Percentiles rank a stretch among this genome's conserved stretches.
These are phyloP conservation scores for Mallotus villosus DNA, from an alignment of 2,797 vertebrate species.

Conservation along the genomic window DNA sequence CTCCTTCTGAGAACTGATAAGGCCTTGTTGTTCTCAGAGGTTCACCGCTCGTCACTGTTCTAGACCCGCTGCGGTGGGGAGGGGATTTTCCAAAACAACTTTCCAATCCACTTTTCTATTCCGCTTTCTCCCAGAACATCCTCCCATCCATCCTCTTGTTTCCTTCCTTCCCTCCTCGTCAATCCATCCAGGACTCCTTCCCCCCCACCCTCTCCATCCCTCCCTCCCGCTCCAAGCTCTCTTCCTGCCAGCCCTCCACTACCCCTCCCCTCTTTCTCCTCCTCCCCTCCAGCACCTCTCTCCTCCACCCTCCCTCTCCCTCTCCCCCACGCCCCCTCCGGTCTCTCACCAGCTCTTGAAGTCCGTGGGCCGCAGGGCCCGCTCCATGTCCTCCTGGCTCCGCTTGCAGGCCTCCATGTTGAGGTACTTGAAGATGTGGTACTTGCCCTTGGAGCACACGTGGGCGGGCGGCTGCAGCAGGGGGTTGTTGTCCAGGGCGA, in stretches of 20 bases:
- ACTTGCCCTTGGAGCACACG: conserved; percentile 88
- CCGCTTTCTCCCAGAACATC: not conserved
- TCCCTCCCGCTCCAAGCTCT: not conserved
- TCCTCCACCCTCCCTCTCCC: not conserved
- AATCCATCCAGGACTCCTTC: not conserved
- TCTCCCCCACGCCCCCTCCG: not conserved
- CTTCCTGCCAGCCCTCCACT: not conserved
- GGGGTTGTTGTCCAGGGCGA: conserved; percentile 88
- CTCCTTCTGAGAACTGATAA: conserved; percentile 1
- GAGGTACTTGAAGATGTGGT: conserved; percentile 91
- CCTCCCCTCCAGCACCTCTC: not conserved
- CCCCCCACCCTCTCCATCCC: no score
- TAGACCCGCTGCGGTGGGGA: not conserved
- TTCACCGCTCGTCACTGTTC: not conserved
- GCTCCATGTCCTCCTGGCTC: conserved; percentile 77
- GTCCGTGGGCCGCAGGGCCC: conserved; percentile 74
- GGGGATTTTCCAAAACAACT: not conserved
- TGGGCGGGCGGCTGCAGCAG: conserved; percentile 88
- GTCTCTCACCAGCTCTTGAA: conserved; percentile 80
- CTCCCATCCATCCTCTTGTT: not conserved
- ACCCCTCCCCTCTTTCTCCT: not conserved
- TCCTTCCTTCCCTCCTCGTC: not conserved
- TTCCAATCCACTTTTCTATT: not conserved
- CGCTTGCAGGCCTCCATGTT: conserved; percentile 83
- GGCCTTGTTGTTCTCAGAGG: not conserved